Evolutionary conservation across 2,113 vertebrate genomes (phyloP), one percentile per base, ranked within the genome.

Genomic region (Meriones unguiculatus): DNA sequence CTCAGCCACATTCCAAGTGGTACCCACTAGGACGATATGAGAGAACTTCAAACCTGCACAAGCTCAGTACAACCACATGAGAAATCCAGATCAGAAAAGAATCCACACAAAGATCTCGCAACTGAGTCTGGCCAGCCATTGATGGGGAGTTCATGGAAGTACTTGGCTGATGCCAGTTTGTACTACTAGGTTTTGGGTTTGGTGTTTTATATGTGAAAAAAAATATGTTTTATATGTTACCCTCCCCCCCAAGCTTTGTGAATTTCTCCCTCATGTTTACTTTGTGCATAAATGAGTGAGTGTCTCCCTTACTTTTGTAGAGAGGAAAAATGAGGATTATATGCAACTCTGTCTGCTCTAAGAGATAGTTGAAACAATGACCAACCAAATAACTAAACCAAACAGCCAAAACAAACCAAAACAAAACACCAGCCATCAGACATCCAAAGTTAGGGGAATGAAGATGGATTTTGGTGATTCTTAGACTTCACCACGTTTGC

Each of bases 91-190:
- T 22, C 14, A 65, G 72, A 11, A 87, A 67, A 70, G 46, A 70
- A 30, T 14, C 5, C 8, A 17, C 1, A 35, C 7, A 22, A 80
- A 50, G 52, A 35, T 32, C 17, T n/a, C 30, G 11, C n/a, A 28
- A 10, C n/a, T 12, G 22, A 59, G 59, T 17, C 13, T 4, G 32
- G 28, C 8, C 30, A 13, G 35, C 9, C 18, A 0, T 5, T 1
- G 13, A 24, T 17, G 1, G 8, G 2, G 1, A 35, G 72, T 35
- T 30, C 4, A 4, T 1, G 4, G 64, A 65, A 54, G 52, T 4
- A 0, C 7, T 18, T 1, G 35, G 17, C 1, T 24, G 7, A 13
- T 15, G 65, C 35, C 41, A 22, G 7, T 59, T 80, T 10, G 13
- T 35, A 11, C 1, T 3, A 12, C n/a, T 62, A 10, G 14, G 13